phyloP scores from a whole-genome alignment of 2,888 invertebrate species.

The Heliconius aoede region DNA sequence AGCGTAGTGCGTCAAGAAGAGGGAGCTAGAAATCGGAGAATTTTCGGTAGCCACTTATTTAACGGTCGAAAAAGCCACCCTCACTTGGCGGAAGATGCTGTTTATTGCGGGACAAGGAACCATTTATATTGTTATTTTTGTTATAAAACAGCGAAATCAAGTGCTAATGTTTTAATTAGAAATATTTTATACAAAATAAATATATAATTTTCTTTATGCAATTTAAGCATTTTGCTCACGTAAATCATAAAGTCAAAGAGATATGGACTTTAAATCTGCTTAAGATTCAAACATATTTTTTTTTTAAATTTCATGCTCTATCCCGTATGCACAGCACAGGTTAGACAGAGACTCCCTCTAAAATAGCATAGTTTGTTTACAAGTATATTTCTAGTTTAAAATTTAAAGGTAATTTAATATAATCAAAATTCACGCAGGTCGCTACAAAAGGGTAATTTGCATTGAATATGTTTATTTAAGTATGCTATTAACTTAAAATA shows the following conservation, averaged over 20 bases:
- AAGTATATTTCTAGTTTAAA: background rate
- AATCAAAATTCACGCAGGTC: background rate
- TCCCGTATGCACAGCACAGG: no score
- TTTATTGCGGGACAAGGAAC: conserved; percentile 29
- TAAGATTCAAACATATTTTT: no score
- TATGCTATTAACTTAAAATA: no score
- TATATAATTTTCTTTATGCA: background rate
- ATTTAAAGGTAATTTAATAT: background rate
- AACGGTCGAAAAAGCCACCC: conserved; percentile 29
- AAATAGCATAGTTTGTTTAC: background rate
- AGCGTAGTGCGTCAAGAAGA: conserved; percentile 27
- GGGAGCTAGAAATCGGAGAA: conserved; percentile 13
- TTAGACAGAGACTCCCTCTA: background rate
- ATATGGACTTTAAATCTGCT: background rate
- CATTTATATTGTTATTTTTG: conserved; percentile 4
- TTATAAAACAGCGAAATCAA: background rate
- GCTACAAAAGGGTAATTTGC: background rate
- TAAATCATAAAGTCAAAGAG: background rate
- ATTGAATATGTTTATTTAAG: background rate
- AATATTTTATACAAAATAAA: background rate
- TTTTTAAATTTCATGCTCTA: no score
- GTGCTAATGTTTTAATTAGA: background rate
- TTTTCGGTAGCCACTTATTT: conserved; percentile 24
- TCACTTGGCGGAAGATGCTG: conserved; percentile 16
- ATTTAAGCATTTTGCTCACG: background rate